A percentile compares a stretch with the other conserved stretches of the same genome.
phyloP scores from a whole-genome alignment of 2,113 vertebrate species.

The human (Homo sapiens) region DNA sequence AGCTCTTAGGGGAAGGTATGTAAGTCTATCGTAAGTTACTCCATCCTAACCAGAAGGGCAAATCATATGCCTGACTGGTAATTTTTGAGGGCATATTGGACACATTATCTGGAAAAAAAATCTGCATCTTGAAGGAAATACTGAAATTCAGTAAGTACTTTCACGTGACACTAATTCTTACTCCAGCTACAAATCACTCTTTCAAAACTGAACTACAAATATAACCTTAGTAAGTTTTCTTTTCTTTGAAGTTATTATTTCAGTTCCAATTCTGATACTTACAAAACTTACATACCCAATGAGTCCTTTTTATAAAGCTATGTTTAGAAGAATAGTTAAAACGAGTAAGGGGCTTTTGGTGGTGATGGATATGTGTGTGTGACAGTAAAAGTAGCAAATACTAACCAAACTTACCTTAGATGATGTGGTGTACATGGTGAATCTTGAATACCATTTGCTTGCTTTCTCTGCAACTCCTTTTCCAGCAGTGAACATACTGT shows the following conservation, averaged over 20 bases:
- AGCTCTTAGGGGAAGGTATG: background rate
- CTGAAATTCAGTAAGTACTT: constrained; percentile 21
- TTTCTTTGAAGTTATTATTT: background rate
- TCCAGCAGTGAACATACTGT: constrained; percentile 95
- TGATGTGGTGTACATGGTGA: constrained; percentile 91
- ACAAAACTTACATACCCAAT: background rate
- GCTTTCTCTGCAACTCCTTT: constrained; percentile 98
- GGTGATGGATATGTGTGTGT: background rate
- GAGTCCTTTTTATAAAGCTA: constrained; percentile 6
- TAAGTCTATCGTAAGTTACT: background rate
- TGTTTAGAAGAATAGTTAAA: constrained; percentile 16
- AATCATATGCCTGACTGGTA: background rate
- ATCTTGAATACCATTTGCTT: constrained; percentile 95
- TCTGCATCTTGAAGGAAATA: constrained; percentile 25
- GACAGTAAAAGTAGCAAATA: background rate
- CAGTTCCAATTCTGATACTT: constrained; percentile 22
- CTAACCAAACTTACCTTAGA: constrained; percentile 87
- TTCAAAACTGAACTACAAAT: constrained; percentile 45
- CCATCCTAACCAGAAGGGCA: constrained; percentile 6
- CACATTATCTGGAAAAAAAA: background rate
- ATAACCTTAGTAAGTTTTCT: constrained; percentile 8
- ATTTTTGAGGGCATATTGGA: background rate
- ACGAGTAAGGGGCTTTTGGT: background rate
- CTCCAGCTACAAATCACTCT: background rate
- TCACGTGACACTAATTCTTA: background rate